These are phyloP conservation scores for Ophiothrix spiculata DNA, from an alignment of 35 echinoderm and acorn worm species.

Conservation along the genomic window DNA sequence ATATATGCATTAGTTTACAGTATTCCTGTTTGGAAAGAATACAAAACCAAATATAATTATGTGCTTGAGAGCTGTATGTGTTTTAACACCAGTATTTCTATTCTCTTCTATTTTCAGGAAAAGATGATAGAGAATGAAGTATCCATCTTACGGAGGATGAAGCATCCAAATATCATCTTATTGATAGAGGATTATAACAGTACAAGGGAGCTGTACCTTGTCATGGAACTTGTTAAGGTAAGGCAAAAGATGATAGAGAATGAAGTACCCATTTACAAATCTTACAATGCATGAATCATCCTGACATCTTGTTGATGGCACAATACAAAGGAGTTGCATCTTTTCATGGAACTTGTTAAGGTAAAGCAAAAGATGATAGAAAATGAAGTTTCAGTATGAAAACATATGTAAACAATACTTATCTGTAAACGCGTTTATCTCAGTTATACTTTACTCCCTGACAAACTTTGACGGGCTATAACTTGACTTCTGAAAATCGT, in stretches of 20 bases:
- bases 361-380: too few relatives aligned
- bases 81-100: not conserved
- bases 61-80: too few relatives aligned
- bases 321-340: conserved; percentile 63
- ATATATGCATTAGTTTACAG: too few relatives aligned
- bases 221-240: conserved; percentile 99
- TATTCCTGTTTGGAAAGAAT: too few relatives aligned
- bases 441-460: too few relatives aligned
- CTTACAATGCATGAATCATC: conserved; percentile 75
- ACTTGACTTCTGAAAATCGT: too few relatives aligned
- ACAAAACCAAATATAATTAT: too few relatives aligned
- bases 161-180: conserved; percentile 92
- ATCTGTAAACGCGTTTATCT: too few relatives aligned
- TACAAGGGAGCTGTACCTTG: conserved; percentile 73
- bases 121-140: conserved; percentile 99
- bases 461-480: too few relatives aligned
- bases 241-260: conserved; percentile 99
- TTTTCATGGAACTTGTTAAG: conserved; percentile 96
- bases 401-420: too few relatives aligned
- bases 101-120: conserved; percentile 59
- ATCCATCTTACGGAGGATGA: conserved; percentile 74
- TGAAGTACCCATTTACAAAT: conserved; percentile 92
- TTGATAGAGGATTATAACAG: conserved; percentile 85
- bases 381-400: too few relatives aligned
- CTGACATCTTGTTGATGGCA: conserved; percentile 90